Base-by-base conservation (phyloP, 2,888 invertebrate genomes). In the Bibio marci region DNA sequence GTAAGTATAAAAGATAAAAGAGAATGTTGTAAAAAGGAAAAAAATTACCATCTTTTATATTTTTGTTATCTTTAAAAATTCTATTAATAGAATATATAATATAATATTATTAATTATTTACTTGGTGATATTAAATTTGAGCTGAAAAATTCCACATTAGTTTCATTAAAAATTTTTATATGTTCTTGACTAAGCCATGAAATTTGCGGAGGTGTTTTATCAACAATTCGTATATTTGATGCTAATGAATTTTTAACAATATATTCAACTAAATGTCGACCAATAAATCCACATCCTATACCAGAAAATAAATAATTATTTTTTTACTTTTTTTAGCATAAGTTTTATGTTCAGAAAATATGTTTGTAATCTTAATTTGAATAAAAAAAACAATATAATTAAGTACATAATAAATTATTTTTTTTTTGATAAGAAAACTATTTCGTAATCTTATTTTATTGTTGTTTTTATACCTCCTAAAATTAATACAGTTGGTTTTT, bases 121-220 rank as follows among this genome's bases (percentile, higher is more conserved):
- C 90, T 76, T 65, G 76, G 64, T 64, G 85, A 86, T 45, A 91
- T 90, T 45, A 92, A 71, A 66, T 91, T 91, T 39, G 88, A 85
- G 66, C 91, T 91, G 61, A 73, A 79, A 59, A 90, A 92, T 58
- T 87, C 82, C 10, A 91, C 79, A 54, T 75, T 66, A 44, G 79
- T 69, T 62, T 74, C 73, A 42, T 77, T 73, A 59, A 90, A 88
- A 34, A 71, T 65, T 50, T 72, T 70, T 47, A 71, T 67, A 53
- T 90, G 90, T 43, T 64, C 62, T 2, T 70, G 62, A 59, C 85
- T 88, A 27, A 92, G 64, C 80, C 90, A 92, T 3, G 90, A 91
- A 52, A 87, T 79, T 61, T 86, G 85, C 2, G 91, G 91, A 37
- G 90, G 90, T 25, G 90, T 88, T 64, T 92, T 92, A 64, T 92